These are phyloP conservation scores for Lepidocyrtoides sp. DNA, from an alignment of 2,888 invertebrate genomes.

Conservation along the genomic window DNA sequence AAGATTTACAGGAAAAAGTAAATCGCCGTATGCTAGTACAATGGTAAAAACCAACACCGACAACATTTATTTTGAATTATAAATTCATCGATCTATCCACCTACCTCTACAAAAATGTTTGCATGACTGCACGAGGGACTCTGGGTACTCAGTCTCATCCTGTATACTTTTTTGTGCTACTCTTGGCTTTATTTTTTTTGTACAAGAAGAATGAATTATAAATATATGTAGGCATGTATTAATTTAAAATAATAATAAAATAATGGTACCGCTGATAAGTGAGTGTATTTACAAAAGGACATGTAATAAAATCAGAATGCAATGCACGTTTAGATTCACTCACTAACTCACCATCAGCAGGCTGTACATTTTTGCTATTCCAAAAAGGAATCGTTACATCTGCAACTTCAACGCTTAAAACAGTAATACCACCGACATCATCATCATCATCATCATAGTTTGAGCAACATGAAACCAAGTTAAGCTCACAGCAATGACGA, in stretches of 20 bases:
- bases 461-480: background rate
- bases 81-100: background rate
- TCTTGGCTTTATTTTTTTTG: too few relatives aligned
- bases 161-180: background rate
- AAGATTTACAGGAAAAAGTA: conserved; percentile 23
- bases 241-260: too few relatives aligned
- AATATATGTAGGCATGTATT: too few relatives aligned
- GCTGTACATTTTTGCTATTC: background rate
- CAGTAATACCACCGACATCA: background rate
- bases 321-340: conserved; percentile 19
- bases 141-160: background rate
- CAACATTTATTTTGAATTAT: conserved; percentile 14
- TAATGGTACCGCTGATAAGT: background rate
- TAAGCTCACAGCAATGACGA: background rate
- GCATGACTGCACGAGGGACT: background rate
- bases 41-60: background rate
- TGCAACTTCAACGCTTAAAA: background rate
- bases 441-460: background rate
- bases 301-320: background rate
- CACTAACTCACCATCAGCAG: too few relatives aligned
- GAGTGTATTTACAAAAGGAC: background rate
- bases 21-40: background rate
- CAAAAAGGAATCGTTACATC: too few relatives aligned
- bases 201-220: too few relatives aligned
- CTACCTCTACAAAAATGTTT: too few relatives aligned